Conservation (phyloP, 35 echinoderm and acorn worm species). For the Strongylocentrotus purpuratus region DNA sequence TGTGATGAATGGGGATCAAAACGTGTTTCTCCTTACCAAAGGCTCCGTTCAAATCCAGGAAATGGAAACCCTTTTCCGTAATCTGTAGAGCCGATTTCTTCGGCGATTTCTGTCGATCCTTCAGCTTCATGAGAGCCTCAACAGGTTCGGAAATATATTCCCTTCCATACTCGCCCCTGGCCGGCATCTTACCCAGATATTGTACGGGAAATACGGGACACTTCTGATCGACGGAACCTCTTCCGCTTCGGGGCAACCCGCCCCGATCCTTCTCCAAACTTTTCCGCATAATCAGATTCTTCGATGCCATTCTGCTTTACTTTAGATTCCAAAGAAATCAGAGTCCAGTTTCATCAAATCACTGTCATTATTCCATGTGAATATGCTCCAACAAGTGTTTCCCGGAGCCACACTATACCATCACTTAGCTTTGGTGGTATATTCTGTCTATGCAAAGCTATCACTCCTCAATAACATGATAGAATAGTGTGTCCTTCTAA, state of each 20-base stretch:
- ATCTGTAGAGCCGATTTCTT: slow-evolving; percentile 79
- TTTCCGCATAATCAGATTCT: slow-evolving; percentile 70
- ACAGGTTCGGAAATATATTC: slow-evolving; percentile 93
- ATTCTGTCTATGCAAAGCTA: neutral
- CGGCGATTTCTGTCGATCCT: slow-evolving; percentile 67
- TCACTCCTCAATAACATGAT: slow-evolving; percentile 19
- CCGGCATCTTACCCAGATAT: slow-evolving; percentile 92
- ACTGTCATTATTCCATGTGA: neutral
- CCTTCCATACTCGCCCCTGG: slow-evolving; percentile 89
- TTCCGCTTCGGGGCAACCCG: slow-evolving; percentile 6
- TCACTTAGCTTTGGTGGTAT: neutral
- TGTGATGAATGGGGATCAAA: slow-evolving; percentile 93
- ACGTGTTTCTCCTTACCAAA: slow-evolving; percentile 99
- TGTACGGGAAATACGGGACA: slow-evolving; percentile 89
- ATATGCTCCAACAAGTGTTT: neutral
- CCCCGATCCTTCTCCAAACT: slow-evolving; percentile 63
- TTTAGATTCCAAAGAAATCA: neutral
- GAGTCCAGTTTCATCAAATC: neutral
- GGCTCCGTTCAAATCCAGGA: slow-evolving; percentile 86
- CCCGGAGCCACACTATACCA: neutral
- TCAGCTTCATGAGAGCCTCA: slow-evolving; percentile 76
- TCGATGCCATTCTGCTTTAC: slow-evolving; percentile 67
- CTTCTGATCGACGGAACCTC: slow-evolving; percentile 33
- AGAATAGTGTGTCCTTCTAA: slow-evolving; percentile 9
- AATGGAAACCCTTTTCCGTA: slow-evolving; percentile 93